Conservation (phyloP, 1,140 invertebrate genomes). For the Arctopsyche grandis region DNA sequence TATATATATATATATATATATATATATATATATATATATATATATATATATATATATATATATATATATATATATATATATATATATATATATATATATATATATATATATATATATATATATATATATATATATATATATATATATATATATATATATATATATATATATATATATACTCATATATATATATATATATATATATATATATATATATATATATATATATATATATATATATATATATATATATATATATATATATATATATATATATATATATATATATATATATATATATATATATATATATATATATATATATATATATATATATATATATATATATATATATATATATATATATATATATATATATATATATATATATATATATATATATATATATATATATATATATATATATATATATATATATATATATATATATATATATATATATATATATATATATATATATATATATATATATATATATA, state of each 20-base stretch:
- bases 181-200: neutral
- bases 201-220: neutral
- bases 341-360: neutral
- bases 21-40: too few relatives aligned
- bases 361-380: too few relatives aligned
- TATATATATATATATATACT: neutral
- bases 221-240: neutral
- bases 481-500: neutral
- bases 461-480: neutral
- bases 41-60: neutral
- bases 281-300: neutral
- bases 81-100: too few relatives aligned
- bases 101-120: too few relatives aligned
- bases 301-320: neutral
- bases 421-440: neutral
- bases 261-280: neutral
- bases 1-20: too few relatives aligned
- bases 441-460: neutral
- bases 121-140: too few relatives aligned
- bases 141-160: neutral
- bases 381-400: too few relatives aligned
- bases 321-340: neutral
- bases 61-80: neutral
- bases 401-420: too few relatives aligned
- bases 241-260: neutral